Evolutionary conservation across 1,140 invertebrate genomes (phyloP), one percentile per base, ranked within the genome.

Genomic region (Psix sp.): DNA sequence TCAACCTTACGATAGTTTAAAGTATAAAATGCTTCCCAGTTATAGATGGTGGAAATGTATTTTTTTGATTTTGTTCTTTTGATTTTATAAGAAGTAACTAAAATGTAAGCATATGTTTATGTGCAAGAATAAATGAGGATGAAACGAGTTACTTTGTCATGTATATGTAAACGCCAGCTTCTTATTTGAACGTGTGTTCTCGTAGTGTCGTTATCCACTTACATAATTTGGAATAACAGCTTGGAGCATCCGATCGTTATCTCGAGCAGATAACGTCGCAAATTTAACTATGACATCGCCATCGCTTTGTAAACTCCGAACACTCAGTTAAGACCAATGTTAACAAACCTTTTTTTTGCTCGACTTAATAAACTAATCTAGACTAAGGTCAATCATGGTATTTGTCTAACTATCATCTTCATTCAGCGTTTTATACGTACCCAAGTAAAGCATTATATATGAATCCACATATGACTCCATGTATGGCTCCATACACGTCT

Each of bases 311-410:
- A 66, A 66, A 43, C 26, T 40, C 42, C n/a, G 39, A 21, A 33
- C 33, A 40, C 46, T 17, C 74, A 76, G 48, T 66, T 21, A 68
- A 67, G 72, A 79, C 74, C 26, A 79, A 80, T 86, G 82, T 86
- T 82, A 83, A 83, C 45, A 20, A 43, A 38, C 18, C 35, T 57
- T 80, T 84, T 77, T 74, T 77, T 72, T 29, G 2, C 54, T 66
- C 74, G 51, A 63, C 18, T 79, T 79, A 80, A 77, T 83, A 82
- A 59, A 78, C 80, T 84, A 86, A 85, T 85, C 84, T 86, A 86
- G 68, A 77, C 78, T 82, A 82, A 81, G 84, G 82, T 85, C 84
- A 84, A 54, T 79, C 78, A 80, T 72, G 65, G 79, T 59, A 74
- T 76, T 74, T 81, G 78, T 85, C 84, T 86, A 86, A 86, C 83